Evolutionary conservation across 2,797 vertebrate species (phyloP), one percentile per base, ranked within the genome.

Genomic region (Naso thynnoides): DNA sequence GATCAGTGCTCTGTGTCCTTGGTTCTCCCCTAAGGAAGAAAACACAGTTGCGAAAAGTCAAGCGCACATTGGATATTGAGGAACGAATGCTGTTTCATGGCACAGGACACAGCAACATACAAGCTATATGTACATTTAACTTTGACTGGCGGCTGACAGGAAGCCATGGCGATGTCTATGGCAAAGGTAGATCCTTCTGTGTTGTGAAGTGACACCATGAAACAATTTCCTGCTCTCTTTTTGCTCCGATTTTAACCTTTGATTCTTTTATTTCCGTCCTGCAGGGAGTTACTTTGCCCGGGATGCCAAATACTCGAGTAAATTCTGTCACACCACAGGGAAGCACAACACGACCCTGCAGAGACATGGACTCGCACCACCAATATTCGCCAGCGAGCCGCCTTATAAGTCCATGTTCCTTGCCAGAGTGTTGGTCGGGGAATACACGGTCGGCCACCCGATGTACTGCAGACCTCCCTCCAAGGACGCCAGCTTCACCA

Each of bases 111-210:
- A 96, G 96, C 84, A 99, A 98, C 91, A 95, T 99, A 66, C 96
- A 97, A 91, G 97, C 97, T 68, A 99, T 99, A 88, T 99, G 98
- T 83, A 97, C 96, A 55, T 97, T 98, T 88, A 99, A 99, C 89
- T 99, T 99, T 89, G 98, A 99, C 87, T 99, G 97, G 97, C 94
- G 98, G 81, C 95, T 99, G 77, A 97, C 97, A 36, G 97, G 98
- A 52, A 96, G 97, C 84, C 96, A 99, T 50, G 98, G 96, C 27
- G 95, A 96, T 65, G 93, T 97, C 36, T 98, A 97, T 86, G 98
- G 98, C 82, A 99, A 98, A 97, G 98, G 98, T 97, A 93, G 68
- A 70, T 39, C 38, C 57, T 50, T 52, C 54, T 49, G 31, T 71
- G 62, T 71, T 59, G 69, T 65, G 45, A 38, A 39, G 36, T 56